Percentiles rank a stretch among this genome's conserved stretches.
Evolutionary conservation across 2,797 vertebrate species (phyloP).

Genomic region (Pseudochaenichthys georgianus): DNA sequence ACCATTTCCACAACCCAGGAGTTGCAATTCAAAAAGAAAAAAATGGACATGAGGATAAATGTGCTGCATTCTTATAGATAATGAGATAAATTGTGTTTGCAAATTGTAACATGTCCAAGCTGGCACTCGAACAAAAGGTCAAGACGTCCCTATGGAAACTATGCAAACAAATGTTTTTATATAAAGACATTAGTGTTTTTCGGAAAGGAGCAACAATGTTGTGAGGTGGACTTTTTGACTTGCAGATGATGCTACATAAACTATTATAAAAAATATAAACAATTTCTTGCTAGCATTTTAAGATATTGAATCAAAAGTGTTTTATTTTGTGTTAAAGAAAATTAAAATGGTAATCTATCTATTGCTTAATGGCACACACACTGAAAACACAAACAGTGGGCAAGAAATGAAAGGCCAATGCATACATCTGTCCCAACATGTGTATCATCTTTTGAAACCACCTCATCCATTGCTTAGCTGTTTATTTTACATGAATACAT

Average conservation of each 20-base stretch:
- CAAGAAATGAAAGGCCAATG: background rate
- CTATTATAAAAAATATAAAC: background rate
- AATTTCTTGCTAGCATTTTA: background rate
- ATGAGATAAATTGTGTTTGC: background rate
- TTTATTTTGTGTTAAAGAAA: background rate
- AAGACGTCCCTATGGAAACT: background rate
- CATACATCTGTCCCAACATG: background rate
- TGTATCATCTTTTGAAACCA: conserved; percentile 18
- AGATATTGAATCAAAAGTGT: background rate
- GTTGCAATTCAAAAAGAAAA: background rate
- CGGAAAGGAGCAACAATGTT: background rate
- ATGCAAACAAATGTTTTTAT: background rate
- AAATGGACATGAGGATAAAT: conserved; percentile 1
- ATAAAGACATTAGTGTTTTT: background rate
- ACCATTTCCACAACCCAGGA: conserved; percentile 37
- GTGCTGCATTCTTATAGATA: conserved; percentile 2
- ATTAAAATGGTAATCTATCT: background rate
- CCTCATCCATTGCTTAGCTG: background rate
- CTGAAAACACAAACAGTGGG: background rate
- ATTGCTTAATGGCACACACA: background rate
- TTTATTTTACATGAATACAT: conserved; percentile 30
- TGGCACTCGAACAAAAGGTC: conserved; percentile 2
- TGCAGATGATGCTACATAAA: background rate
- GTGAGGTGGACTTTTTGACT: background rate
- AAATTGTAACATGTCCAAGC: background rate